Evolutionary conservation across 2,797 vertebrate genomes (phyloP).

Genomic region (Clangula hyemalis): DNA sequence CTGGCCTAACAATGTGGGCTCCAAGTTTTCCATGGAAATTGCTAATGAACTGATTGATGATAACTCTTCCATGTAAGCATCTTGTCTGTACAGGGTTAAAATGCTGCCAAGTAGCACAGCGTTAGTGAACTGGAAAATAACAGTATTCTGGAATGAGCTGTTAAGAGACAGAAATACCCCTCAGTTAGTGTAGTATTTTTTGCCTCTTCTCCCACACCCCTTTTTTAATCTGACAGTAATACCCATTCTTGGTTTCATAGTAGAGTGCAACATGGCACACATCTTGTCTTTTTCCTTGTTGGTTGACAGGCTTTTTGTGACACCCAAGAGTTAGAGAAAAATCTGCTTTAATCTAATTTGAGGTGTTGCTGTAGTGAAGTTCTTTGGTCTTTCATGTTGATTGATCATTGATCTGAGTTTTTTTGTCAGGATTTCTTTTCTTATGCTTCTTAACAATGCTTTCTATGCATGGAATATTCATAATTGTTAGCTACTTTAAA

Average conservation of each 20-base stretch:
- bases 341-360: not conserved
- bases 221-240: not conserved
- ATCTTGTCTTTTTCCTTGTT: not conserved
- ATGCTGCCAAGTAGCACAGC: not conserved
- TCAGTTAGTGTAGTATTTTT: too few species aligned
- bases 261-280: fast-evolving
- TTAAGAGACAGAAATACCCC: not conserved
- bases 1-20: not conserved
- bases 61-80: not conserved
- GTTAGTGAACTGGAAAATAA: not conserved
- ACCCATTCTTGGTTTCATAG: not conserved
- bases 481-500: not conserved
- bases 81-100: not conserved
- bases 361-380: not conserved
- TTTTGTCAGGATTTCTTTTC: not conserved
- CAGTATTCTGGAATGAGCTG: not conserved
- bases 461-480: not conserved
- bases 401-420: not conserved
- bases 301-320: not conserved
- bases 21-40: not conserved
- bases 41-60: not conserved
- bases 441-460: not conserved
- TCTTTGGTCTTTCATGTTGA: not conserved
- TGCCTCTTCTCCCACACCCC: not conserved
- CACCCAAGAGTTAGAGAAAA: not conserved